A percentile compares a stretch with the other conserved stretches of the same genome.
Evolutionary conservation across 2,888 invertebrate genomes (phyloP).

Genomic region (Lucinisca nassula): DNA sequence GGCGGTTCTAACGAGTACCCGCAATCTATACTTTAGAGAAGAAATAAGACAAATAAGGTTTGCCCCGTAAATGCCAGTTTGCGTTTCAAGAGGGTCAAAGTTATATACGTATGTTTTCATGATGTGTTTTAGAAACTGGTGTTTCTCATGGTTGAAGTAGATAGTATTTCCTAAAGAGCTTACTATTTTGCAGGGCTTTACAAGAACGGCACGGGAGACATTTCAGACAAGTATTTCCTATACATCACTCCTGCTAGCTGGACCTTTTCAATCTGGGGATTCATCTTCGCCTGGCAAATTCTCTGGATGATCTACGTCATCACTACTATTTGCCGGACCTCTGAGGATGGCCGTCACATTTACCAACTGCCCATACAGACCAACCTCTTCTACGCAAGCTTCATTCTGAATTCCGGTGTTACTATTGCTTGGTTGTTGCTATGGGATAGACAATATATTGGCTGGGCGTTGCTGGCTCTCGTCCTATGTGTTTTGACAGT

Average conservation of each 20-base stretch:
- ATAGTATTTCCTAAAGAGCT: no score
- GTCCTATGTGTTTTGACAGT: conserved; percentile 71
- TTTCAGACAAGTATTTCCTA: conserved; percentile 79
- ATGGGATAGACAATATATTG: conserved; percentile 81
- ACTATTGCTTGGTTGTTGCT: conserved; percentile 83
- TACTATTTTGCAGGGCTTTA: conserved; percentile 44
- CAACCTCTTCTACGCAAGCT: conserved; percentile 74
- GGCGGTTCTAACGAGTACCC: no score
- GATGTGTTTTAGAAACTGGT: no score
- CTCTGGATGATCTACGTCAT: conserved; percentile 81
- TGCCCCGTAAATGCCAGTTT: no score
- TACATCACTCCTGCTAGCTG: conserved; percentile 84
- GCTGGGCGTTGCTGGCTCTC: conserved; percentile 70
- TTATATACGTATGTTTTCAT: no score
- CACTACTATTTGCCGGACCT: conserved; percentile 50
- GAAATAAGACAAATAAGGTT: no score
- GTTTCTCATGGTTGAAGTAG: no score
- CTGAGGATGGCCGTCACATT: conserved; percentile 23
- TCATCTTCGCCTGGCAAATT: conserved; percentile 84
- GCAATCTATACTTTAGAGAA: no score
- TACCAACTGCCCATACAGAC: conserved; percentile 68
- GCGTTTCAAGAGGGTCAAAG: no score
- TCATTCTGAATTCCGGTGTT: conserved; percentile 71
- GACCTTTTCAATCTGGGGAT: conserved; percentile 83
- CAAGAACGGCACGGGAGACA: conserved; percentile 62